phyloP scores from a whole-genome alignment of 2,797 vertebrate genomes.

The Enteromius afrohamiltoni region DNA sequence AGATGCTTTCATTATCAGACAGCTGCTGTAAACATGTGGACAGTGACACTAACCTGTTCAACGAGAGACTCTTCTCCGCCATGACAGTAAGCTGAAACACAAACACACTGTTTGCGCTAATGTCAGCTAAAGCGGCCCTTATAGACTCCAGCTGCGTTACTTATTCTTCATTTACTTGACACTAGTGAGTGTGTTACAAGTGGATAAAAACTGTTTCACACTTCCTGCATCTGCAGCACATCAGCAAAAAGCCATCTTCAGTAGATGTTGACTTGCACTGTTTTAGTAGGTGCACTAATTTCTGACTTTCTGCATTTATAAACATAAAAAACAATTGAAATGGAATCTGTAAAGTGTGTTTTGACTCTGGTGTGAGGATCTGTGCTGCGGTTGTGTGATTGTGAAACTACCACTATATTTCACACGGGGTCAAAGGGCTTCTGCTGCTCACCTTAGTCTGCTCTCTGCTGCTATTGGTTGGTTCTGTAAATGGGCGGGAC shows the following conservation, averaged over 20 bases:
- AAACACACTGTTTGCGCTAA: not conserved
- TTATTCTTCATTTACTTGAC: too few relatives aligned
- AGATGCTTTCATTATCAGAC: not conserved
- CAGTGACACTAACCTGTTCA: not conserved
- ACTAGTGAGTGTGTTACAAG: not conserved
- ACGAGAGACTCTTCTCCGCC: too few relatives aligned
- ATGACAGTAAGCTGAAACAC: not conserved
- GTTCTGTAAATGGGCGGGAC: constrained; percentile 3
- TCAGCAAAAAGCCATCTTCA: not conserved
- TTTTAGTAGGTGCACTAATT: not conserved
- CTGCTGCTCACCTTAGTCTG: not conserved
- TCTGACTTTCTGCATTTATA: not conserved
- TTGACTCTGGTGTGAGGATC: not conserved
- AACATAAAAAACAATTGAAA: not conserved
- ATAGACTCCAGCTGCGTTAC: not conserved
- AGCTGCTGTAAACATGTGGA: constrained; percentile 10
- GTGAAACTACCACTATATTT: not conserved
- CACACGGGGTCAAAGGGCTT: constrained; percentile 22
- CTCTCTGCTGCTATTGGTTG: constrained; percentile 39
- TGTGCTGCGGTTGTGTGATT: not conserved
- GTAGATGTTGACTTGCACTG: not conserved
- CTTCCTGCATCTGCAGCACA: not conserved
- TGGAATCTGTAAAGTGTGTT: not conserved
- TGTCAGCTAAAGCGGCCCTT: not conserved
- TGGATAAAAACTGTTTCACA: not conserved